Evolutionary conservation across 2,888 invertebrate genomes (phyloP).

Genomic region (Drepana falcataria): DNA sequence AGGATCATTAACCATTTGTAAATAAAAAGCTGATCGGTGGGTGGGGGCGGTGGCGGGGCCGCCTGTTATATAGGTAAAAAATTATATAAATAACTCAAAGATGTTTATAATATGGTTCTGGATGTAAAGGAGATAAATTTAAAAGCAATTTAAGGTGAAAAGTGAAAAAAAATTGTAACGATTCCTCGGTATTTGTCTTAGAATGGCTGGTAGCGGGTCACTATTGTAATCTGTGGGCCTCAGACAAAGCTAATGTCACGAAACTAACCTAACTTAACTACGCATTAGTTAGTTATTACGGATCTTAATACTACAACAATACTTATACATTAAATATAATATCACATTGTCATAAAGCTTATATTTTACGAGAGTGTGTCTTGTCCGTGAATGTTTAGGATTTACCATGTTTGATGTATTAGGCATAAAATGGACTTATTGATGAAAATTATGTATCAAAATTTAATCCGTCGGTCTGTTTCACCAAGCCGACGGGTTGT

Average conservation of each 20-base stretch:
- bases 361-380: conserved; percentile 79
- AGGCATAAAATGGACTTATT: conserved; percentile 64
- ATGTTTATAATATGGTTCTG: conserved; percentile 78
- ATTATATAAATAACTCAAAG: conserved; percentile 78
- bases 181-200: conserved; percentile 75
- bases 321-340: conserved; percentile 74
- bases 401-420: conserved; percentile 75
- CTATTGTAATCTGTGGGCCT: conserved; percentile 78
- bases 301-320: conserved; percentile 74
- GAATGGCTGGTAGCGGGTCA: conserved; percentile 68
- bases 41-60: conserved; percentile 49
- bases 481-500: conserved; percentile 26
- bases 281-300: conserved; percentile 76
- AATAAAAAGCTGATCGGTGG: conserved; percentile 71
- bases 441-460: conserved; percentile 55
- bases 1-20: conserved; percentile 86
- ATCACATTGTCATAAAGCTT: conserved; percentile 80
- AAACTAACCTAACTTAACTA: conserved; percentile 73
- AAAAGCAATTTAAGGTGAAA: conserved; percentile 67
- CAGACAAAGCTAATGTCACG: conserved; percentile 60
- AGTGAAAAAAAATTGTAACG: conserved; percentile 60
- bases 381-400: conserved; percentile 78
- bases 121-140: conserved; percentile 76
- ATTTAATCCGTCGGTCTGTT: conserved; percentile 35
- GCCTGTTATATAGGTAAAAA: conserved; percentile 75